Evolutionary conservation across 2,113 vertebrate genomes (phyloP).

Genomic region (Amphiprion percula): DNA sequence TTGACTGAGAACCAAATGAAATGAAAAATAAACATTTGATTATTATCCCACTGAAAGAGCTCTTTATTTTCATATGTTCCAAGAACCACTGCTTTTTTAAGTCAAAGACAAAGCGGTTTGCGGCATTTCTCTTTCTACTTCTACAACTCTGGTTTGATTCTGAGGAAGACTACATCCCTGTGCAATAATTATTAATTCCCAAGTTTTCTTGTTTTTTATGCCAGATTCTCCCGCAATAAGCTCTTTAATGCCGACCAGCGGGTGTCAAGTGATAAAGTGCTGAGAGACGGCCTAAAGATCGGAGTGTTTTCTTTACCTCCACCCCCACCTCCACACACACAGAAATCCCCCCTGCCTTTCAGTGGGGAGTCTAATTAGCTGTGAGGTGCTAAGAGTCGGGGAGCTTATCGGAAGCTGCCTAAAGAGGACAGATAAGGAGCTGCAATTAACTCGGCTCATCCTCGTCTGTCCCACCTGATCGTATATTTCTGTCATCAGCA

Average conservation of each 20-base stretch:
- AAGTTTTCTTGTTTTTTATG: background rate
- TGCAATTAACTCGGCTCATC: constrained; percentile 57
- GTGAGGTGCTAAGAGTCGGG: constrained; percentile 61
- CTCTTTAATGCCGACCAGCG: constrained; percentile 22
- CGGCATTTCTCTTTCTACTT: too few species aligned
- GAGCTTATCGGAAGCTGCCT: constrained; percentile 68
- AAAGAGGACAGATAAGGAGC: constrained; percentile 65
- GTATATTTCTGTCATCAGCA: background rate
- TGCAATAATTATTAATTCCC: background rate
- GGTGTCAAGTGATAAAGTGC: constrained; percentile 63
- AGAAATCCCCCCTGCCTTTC: constrained; percentile 29
- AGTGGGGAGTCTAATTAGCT: constrained; percentile 64
- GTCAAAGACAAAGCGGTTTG: too few species aligned
- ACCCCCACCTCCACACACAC: background rate
- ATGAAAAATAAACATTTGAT: constrained; percentile 14
- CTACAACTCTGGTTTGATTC: background rate
- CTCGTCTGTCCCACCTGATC: constrained; percentile 44
- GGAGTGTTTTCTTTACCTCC: constrained; percentile 67
- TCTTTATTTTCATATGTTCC: background rate
- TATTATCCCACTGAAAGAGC: constrained; percentile 38
- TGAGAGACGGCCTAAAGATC: constrained; percentile 60
- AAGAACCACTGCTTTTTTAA: too few species aligned
- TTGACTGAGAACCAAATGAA: constrained; percentile 1
- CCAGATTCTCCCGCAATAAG: background rate
- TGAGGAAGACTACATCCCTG: background rate